Evolutionary conservation across 2,888 invertebrate species (phyloP).

Genomic region (Eristalis pertinax): DNA sequence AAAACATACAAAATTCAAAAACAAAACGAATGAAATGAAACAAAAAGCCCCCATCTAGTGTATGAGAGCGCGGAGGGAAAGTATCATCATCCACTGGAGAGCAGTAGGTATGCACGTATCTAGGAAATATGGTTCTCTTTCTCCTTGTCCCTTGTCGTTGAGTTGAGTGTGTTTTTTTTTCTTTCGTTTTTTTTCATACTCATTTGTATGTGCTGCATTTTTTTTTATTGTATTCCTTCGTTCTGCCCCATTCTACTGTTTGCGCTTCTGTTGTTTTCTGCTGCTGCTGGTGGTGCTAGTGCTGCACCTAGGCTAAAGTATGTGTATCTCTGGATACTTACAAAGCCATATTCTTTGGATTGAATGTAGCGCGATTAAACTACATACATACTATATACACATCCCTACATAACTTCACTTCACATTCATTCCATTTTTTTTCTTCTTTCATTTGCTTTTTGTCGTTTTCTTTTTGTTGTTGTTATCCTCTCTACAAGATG

Average conservation of each 20-base stretch:
- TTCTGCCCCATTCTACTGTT: conserved; percentile 24
- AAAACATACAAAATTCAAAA: conserved; percentile 13
- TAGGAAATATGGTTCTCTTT: conserved; percentile 29
- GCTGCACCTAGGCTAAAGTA: conserved; percentile 40
- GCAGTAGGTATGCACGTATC: conserved; percentile 13
- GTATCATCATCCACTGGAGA: conserved; percentile 30
- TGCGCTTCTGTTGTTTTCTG: conserved; percentile 44
- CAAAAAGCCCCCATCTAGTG: conserved; percentile 10
- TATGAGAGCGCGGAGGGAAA: neutral
- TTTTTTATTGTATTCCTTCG: neutral
- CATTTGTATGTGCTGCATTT: conserved; percentile 25
- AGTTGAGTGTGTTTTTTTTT: conserved; percentile 21
- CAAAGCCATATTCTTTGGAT: conserved; percentile 30
- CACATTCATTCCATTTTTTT: neutral
- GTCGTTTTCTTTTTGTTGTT: neutral
- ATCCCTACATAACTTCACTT: neutral
- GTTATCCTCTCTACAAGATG: conserved; percentile 16
- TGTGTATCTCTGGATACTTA: conserved; percentile 37
- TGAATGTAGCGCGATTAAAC: conserved; percentile 49
- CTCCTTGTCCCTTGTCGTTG: conserved; percentile 21
- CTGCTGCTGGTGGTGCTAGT: too few relatives aligned
- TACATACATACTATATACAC: neutral
- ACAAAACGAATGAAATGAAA: conserved; percentile 3
- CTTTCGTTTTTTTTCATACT: neutral
- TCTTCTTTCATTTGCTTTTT: neutral